A percentile compares a stretch with the other conserved stretches of the same genome.
These are phyloP conservation scores for Acomys russatus DNA, from an alignment of 2,797 vertebrate species.

Conservation along the genomic window DNA sequence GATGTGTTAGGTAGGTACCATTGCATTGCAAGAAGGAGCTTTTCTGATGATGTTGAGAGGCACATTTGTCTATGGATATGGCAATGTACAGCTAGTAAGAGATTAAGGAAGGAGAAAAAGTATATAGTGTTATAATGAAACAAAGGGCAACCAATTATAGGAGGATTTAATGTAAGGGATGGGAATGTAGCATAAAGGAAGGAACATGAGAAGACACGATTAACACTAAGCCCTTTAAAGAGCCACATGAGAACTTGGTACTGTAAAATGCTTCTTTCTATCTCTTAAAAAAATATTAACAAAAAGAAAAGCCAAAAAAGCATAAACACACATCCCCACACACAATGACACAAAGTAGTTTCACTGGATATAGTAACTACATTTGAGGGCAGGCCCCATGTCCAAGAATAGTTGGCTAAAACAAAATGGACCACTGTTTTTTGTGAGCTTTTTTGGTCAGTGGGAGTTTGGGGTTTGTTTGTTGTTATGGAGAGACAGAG, in stretches of 20 bases:
- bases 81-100: neutral
- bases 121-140: neutral
- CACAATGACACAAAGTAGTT: too few relatives aligned
- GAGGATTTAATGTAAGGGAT: neutral
- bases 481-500: too few relatives aligned
- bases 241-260: neutral
- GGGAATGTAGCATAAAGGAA: neutral
- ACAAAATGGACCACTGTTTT: too few relatives aligned
- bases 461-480: too few relatives aligned
- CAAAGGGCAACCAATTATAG: neutral
- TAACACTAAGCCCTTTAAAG: neutral
- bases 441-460: too few relatives aligned
- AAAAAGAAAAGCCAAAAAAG: neutral
- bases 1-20: neutral
- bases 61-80: neutral
- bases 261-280: neutral
- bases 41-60: neutral
- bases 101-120: neutral
- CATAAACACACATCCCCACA: neutral
- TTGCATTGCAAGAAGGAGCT: neutral
- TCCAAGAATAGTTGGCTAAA: too few relatives aligned
- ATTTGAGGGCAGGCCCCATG: too few relatives aligned
- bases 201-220: neutral
- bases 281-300: neutral
- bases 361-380: too few relatives aligned